phyloP scores from a whole-genome alignment of 1,140 invertebrate genomes.

The Zaprionus davidi region DNA sequence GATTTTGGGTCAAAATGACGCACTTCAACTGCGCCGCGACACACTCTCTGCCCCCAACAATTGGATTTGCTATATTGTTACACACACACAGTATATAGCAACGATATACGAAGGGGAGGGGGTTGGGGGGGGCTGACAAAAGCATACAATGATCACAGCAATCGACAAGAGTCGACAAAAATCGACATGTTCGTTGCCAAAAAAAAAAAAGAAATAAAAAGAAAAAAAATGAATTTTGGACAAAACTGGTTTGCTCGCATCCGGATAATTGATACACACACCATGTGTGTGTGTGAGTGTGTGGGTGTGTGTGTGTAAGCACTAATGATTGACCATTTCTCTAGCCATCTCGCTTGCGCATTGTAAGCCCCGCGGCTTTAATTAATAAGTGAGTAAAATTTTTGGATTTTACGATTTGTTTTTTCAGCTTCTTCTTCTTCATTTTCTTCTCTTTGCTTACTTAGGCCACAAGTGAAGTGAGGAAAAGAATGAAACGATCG shows the following conservation, averaged over 20 bases:
- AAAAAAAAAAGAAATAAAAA: constrained; percentile 16
- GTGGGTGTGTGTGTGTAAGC: neutral
- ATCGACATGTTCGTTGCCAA: constrained; percentile 38
- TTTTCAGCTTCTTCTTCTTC: neutral
- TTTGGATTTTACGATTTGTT: neutral
- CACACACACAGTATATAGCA: constrained; percentile 17
- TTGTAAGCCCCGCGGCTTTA: constrained; percentile 39
- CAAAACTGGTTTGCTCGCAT: constrained; percentile 51
- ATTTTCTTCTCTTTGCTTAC: neutral
- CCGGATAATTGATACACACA: constrained; percentile 44
- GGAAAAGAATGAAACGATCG: constrained; percentile 24
- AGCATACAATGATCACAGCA: constrained; percentile 25
- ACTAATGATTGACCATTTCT: constrained; percentile 37
- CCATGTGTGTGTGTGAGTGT: neutral
- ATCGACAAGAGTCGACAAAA: constrained; percentile 22
- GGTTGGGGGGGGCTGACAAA: neutral
- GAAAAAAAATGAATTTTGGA: constrained; percentile 14
- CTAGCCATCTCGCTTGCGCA: constrained; percentile 41
- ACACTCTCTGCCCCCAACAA: constrained; percentile 36
- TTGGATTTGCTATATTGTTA: constrained; percentile 34
- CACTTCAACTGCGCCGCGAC: constrained; percentile 27
- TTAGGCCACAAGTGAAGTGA: neutral
- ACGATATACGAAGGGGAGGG: neutral
- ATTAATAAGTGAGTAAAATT: constrained; percentile 27
- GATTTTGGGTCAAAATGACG: constrained; percentile 38